Conservation (phyloP, 2,888 invertebrate species). For the Taenaris catops region DNA sequence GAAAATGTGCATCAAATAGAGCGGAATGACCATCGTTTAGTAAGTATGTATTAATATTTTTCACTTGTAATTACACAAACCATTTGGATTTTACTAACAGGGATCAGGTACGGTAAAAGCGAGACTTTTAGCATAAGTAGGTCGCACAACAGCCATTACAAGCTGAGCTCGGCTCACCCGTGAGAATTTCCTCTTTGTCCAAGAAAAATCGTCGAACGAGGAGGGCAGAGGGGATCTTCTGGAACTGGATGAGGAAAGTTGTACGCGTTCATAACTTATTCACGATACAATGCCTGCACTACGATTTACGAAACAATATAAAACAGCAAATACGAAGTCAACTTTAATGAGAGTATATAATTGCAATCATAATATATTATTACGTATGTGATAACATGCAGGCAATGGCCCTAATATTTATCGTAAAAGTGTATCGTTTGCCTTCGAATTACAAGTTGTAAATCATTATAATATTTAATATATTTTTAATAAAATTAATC, state of each 20-base stretch:
- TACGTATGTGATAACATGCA: no score
- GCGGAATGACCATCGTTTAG: no score
- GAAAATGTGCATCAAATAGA: no score
- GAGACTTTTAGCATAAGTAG: constrained; percentile 60
- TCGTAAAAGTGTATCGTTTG: no score
- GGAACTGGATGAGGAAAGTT: constrained; percentile 43
- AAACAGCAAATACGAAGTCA: constrained; percentile 12
- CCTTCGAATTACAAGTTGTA: no score
- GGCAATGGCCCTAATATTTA: no score
- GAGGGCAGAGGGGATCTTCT: constrained; percentile 38
- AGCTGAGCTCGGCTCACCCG: constrained; percentile 39
- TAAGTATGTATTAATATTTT: no score
- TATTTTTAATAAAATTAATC: no score
- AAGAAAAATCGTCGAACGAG: constrained; percentile 30
- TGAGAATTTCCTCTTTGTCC: constrained; percentile 35
- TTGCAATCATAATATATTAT: constrained; percentile 5
- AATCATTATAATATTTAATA: no score
- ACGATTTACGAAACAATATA: constrained; percentile 27
- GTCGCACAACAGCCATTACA: constrained; percentile 48
- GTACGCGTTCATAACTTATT: constrained; percentile 68
- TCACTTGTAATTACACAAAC: constrained; percentile 40
- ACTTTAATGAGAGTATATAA: constrained; percentile 8
- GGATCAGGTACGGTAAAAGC: constrained; percentile 64
- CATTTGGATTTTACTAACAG: constrained; percentile 46
- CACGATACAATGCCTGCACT: constrained; percentile 58